Conservation (phyloP, 2,888 invertebrate species). For the Fabriciana adippe region DNA sequence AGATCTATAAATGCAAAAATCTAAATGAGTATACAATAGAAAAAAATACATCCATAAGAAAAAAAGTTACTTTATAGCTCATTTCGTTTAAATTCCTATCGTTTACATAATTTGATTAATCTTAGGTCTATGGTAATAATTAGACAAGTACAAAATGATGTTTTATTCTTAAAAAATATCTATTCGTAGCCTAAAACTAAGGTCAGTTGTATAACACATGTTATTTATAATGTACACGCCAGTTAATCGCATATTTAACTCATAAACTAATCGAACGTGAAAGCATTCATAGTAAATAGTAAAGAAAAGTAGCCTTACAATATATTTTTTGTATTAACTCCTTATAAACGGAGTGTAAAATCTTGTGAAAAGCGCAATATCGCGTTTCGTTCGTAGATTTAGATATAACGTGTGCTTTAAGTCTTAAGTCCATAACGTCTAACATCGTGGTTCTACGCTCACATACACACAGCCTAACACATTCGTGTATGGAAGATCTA, state of each 20-base stretch:
- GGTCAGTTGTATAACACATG: constrained; percentile 77
- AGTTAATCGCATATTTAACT: constrained; percentile 53
- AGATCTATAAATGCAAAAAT: constrained; percentile 80
- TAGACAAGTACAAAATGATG: constrained; percentile 83
- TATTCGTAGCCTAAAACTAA: constrained; percentile 77
- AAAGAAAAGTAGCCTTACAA: constrained; percentile 18
- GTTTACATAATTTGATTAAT: constrained; percentile 77
- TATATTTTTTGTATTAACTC: constrained; percentile 18
- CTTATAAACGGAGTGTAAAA: constrained; percentile 29
- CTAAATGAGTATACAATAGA: constrained; percentile 77
- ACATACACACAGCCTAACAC: constrained; percentile 56
- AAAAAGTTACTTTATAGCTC: constrained; percentile 67
- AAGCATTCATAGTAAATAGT: constrained; percentile 34
- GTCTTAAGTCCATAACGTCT: constrained; percentile 46
- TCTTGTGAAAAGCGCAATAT: constrained; percentile 27
- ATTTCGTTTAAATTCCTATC: constrained; percentile 74
- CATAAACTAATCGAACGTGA: constrained; percentile 45
- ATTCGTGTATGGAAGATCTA: constrained; percentile 78
- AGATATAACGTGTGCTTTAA: constrained; percentile 36
- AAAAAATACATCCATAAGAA: constrained; percentile 78
- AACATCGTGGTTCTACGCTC: constrained; percentile 49
- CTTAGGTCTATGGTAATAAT: constrained; percentile 79
- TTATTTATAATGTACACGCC: constrained; percentile 65
- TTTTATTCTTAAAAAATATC: constrained; percentile 73
- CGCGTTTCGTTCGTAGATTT: constrained; percentile 24